Base-by-base conservation (phyloP, 2,113 vertebrate species). In the Poeciliopsis occidentalis region DNA sequence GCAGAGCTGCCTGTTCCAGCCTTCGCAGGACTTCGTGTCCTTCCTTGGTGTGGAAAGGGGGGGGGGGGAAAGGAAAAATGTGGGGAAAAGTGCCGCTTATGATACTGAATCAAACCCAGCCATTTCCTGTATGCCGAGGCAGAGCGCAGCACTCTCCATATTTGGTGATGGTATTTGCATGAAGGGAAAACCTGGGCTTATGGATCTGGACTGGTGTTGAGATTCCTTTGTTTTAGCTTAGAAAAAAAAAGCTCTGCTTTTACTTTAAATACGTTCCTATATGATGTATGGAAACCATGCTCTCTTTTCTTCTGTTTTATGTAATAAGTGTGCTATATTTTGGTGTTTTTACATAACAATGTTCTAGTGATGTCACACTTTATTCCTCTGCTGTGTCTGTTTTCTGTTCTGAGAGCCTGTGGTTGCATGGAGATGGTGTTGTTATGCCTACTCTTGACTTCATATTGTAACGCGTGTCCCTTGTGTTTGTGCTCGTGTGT, bases 101-200 rank as follows among this genome's bases (percentile, higher is more conserved):
- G 89, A 93, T 91, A 89, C 91, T 92, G 93, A 94, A 93, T 94
- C 92, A 94, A 94, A 94, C 90, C 89, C 93, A 94, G 92, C 91
- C 92, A 94, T 94, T 95, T 95, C 94, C 94, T 95, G 92, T 86
- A 83, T 82, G 73, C 84, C 4, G 37, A 90, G 83, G 91, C 84
- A 82, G 84, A 90, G 90, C 86, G 90, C 87, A 84, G 87, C 73
- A 62, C 88, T 92, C 84, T 85, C 95, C 94, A 94, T 95, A 94
- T 95, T 95, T 94, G 95, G 95, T 78, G 64, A 95, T 93, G 94
- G 94, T 95, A 95, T 95, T 95, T 95, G 89, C 92, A 95, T 94
- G 93, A 86, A 89, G 88, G 91, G 83, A 90, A 89, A 91, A 89
- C 85, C 83, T 91, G 86, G 78, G 75, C 87, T 90, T 94, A 91